Evolutionary conservation across 2,797 vertebrate genomes (phyloP).

Genomic region (Neosilurus hyrtlii): DNA sequence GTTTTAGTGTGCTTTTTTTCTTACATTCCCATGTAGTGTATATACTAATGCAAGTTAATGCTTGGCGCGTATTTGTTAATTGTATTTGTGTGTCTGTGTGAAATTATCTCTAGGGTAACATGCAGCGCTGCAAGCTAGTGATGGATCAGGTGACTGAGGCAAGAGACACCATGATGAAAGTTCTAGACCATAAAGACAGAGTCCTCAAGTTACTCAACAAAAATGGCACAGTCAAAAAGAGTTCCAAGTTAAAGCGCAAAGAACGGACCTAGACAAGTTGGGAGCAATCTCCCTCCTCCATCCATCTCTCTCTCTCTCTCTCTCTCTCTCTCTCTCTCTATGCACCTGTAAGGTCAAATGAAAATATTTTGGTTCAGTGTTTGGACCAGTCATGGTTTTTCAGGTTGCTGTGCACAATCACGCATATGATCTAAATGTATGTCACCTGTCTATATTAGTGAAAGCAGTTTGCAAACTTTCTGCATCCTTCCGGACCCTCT

Average conservation of each 20-base stretch:
- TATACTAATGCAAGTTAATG: no score
- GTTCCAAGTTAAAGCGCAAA: constrained; percentile 95
- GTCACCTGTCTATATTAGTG: constrained; percentile 39
- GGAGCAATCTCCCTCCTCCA: not conserved
- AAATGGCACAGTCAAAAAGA: constrained; percentile 92
- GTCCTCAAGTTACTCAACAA: constrained; percentile 98
- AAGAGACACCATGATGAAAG: constrained; percentile 98
- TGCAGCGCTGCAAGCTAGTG: constrained; percentile 98
- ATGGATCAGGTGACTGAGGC: constrained; percentile 99
- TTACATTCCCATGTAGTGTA: no score
- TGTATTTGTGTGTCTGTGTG: not conserved
- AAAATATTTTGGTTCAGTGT: constrained; percentile 33
- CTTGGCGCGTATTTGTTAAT: not conserved
- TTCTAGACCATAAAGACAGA: constrained; percentile 96
- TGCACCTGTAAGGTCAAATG: constrained; percentile 22
- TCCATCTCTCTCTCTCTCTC: not conserved
- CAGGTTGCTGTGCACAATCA: constrained; percentile 57
- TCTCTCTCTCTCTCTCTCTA: not conserved
- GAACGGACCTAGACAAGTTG: constrained; percentile 80
- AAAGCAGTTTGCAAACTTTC: constrained; percentile 31
- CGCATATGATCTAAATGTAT: constrained; percentile 26
- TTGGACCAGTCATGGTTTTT: constrained; percentile 37
- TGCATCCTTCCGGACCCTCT: not conserved
- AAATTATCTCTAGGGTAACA: constrained; percentile 82
- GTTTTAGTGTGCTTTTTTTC: no score